These are phyloP conservation scores for Gambusia holbrooki DNA, from an alignment of 2,113 vertebrate genomes.

Conservation along the genomic window DNA sequence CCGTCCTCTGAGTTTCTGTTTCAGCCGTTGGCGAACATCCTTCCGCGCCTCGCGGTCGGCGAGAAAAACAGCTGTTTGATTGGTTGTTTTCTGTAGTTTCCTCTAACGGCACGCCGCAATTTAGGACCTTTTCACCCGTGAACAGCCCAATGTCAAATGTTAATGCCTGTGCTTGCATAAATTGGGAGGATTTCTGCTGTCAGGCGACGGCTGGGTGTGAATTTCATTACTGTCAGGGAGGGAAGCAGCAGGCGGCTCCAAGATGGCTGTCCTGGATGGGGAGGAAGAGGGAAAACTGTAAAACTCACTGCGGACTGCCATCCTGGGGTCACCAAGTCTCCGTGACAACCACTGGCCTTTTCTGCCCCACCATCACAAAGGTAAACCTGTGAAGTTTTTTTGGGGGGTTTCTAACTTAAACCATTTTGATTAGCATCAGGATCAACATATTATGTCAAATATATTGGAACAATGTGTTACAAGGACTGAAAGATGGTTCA, in stretches of 20 bases:
- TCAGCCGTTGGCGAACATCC: not conserved
- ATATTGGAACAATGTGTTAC: too few species aligned
- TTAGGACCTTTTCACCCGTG: conserved; percentile 62
- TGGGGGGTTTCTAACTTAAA: too few species aligned
- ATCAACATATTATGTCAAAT: too few species aligned
- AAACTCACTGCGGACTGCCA: not conserved
- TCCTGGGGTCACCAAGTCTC: not conserved
- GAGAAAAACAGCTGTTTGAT: conserved; percentile 3
- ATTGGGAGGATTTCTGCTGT: conserved; percentile 23
- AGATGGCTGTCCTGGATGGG: conserved; percentile 50
- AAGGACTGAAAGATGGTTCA: too few species aligned
- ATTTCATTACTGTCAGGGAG: conserved; percentile 65
- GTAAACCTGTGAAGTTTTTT: too few species aligned
- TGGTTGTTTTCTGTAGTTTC: conserved; percentile 35
- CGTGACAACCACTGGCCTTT: not conserved
- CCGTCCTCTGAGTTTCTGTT: not conserved
- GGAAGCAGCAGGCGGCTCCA: conserved; percentile 62
- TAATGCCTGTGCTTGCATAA: conserved; percentile 61
- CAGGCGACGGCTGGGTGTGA: conserved; percentile 34
- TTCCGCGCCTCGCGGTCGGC: too few species aligned
- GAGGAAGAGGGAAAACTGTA: not conserved
- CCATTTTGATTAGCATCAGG: too few species aligned
- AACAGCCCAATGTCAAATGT: conserved; percentile 58
- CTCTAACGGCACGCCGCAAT: conserved; percentile 49
- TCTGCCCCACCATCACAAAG: too few species aligned